Conservation (phyloP, 2,113 vertebrate genomes). For the Solea solea region DNA sequence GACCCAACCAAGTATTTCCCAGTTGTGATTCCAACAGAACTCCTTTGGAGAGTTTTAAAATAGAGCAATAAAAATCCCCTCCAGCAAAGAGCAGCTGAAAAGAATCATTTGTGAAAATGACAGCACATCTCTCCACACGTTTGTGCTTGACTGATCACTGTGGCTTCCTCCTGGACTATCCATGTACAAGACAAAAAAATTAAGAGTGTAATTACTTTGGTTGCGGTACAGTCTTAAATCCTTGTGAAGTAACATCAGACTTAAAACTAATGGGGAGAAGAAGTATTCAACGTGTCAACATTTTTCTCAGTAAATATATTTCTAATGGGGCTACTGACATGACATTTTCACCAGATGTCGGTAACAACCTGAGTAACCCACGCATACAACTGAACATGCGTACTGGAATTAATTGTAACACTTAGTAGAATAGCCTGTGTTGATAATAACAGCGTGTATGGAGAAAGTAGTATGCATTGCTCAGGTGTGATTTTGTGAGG, state of each 20-base stretch:
- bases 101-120: slow-evolving; percentile 1
- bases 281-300: neutral
- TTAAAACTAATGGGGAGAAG: neutral
- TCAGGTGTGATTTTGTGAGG: slow-evolving; percentile 16
- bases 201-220: neutral
- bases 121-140: neutral
- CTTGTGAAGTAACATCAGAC: too few relatives aligned
- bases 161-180: neutral
- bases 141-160: neutral
- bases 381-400: neutral
- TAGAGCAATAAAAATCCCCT: neutral
- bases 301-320: slow-evolving; percentile 10
- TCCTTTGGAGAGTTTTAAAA: neutral
- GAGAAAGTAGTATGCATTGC: neutral
- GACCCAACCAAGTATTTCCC: neutral
- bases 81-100: slow-evolving; percentile 8
- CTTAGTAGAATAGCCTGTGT: neutral
- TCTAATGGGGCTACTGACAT: slow-evolving; percentile 1
- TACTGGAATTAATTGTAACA: neutral
- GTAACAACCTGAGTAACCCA: neutral
- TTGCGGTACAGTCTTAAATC: too few relatives aligned
- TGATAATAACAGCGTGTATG: slow-evolving; percentile 2
- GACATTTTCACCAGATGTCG: slow-evolving; percentile 6
- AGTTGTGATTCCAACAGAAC: neutral
- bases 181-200: neutral